These are phyloP conservation scores for Ascaphus truei DNA, from an alignment of 2,113 vertebrate species.

Conservation along the genomic window DNA sequence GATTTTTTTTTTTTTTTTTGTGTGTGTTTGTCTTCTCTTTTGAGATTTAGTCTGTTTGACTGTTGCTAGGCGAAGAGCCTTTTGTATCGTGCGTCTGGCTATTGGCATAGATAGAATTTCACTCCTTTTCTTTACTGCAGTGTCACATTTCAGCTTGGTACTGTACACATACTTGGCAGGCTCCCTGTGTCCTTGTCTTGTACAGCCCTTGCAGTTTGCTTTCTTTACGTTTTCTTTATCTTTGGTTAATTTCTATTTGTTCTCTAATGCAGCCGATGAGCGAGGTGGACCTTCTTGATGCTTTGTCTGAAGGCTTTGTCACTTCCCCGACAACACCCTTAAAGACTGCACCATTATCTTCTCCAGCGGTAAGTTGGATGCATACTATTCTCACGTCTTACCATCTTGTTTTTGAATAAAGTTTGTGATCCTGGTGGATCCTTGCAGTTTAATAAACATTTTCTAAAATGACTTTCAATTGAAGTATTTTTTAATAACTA, in stretches of 20 bases:
- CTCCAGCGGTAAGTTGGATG: conserved; percentile 17
- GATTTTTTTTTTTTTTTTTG: too few relatives aligned
- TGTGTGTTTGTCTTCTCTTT: too few relatives aligned
- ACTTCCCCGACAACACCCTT: conserved; percentile 23
- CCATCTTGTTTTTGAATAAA: too few relatives aligned
- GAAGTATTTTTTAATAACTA: too few relatives aligned
- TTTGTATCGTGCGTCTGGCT: background rate
- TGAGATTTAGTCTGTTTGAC: background rate
- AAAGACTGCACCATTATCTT: conserved; percentile 10
- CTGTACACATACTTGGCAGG: background rate
- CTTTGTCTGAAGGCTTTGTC: conserved; percentile 59
- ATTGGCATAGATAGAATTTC: background rate
- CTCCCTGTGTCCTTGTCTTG: background rate
- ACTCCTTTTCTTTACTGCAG: background rate
- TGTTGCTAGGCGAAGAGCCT: conserved; percentile 17
- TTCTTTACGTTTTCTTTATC: background rate
- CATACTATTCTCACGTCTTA: too few relatives aligned
- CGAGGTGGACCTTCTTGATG: conserved; percentile 56
- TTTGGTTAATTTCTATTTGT: background rate
- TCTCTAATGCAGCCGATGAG: conserved; percentile 52
- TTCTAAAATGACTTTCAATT: too few relatives aligned
- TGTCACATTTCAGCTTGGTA: background rate
- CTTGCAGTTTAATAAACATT: too few relatives aligned
- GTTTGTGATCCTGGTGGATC: too few relatives aligned
- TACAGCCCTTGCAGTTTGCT: background rate